Base-by-base conservation (phyloP, 2,888 invertebrate genomes). In the Perizoma affinitatum region DNA sequence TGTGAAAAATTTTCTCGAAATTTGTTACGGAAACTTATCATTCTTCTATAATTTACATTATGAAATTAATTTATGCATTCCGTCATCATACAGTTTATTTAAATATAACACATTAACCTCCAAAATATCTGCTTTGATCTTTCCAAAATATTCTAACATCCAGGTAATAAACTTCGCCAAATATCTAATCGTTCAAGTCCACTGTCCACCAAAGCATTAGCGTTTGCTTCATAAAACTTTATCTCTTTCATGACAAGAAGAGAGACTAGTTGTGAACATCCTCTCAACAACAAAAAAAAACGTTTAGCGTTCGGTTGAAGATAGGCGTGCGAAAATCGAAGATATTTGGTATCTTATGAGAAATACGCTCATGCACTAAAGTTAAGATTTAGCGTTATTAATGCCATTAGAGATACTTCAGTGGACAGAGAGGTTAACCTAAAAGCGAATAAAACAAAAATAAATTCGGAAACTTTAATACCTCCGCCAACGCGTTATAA, bases 401-500 rank as follows among this genome's bases (percentile, higher is more conserved):
- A 22, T 3, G 22, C 22, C 22, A 22, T 22, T 22, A 22, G 22
- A 22, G 22, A 22, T 3, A 42, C 54, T 59, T 43, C 11, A 47
- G 47, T n/a, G 8, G 47, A 47, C 11, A 9, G 5, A 5, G 8
- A 0, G 5, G 43, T 7, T 4, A 8, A 33, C 4, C 45, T 36
- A 5, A 41, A 41, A 46, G n/a, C 34, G 46, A 34, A 10, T 45
- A 38, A 54, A 58, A 63, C 42, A 52, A 41, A 58, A 53, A 53
- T 49, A 56, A 63, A 62, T 65, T 46, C 59, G 56, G 54, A 59
- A 67, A 66, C 50, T 54, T 63, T 47, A 63, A 63, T 64, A 54
- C 55, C 44, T 41, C 43, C 64, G 55, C 59, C 55, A 54, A 66
- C 68, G 67, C 63, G 54, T 50, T 62, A 54, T 69, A 70, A 70